Conservation (phyloP, 2,888 invertebrate species). For the Idaea dimidiata region DNA sequence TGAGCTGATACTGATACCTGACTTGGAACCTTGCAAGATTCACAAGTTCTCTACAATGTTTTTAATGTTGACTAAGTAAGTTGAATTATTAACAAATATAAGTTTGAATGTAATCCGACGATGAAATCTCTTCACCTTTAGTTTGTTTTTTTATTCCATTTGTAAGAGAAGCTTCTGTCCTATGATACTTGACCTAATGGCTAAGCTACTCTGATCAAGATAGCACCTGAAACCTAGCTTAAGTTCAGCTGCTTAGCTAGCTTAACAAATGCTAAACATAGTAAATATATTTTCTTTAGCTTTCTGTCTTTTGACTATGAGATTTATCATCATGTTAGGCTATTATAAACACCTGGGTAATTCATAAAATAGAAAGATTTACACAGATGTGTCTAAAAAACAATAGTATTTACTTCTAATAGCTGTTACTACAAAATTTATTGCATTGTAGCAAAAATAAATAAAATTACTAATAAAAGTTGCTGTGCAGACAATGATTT, state of each 20-base stretch:
- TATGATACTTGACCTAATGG: too few species aligned
- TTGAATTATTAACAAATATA: conserved; percentile 35
- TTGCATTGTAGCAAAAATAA: neutral
- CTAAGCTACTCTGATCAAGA: too few species aligned
- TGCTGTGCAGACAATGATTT: neutral
- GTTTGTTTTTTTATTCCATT: too few species aligned
- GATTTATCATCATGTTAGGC: neutral
- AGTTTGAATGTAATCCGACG: too few species aligned
- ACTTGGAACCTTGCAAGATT: conserved; percentile 88
- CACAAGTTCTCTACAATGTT: conserved; percentile 86
- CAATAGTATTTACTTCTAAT: neutral
- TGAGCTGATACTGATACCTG: conserved; percentile 87
- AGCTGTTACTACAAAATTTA: neutral
- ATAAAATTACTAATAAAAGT: neutral
- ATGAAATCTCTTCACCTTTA: too few species aligned
- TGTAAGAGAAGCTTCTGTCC: too few species aligned
- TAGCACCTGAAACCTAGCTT: too few species aligned
- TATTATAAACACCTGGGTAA: neutral
- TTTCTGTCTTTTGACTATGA: too few species aligned
- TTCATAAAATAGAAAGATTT: neutral
- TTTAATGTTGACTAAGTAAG: conserved; percentile 87
- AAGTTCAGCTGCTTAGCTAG: too few species aligned
- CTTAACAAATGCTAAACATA: too few species aligned
- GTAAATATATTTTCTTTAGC: too few species aligned
- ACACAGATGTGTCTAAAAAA: neutral